Conservation (phyloP, 2,113 vertebrate species). For the Crotalus viridis region DNA sequence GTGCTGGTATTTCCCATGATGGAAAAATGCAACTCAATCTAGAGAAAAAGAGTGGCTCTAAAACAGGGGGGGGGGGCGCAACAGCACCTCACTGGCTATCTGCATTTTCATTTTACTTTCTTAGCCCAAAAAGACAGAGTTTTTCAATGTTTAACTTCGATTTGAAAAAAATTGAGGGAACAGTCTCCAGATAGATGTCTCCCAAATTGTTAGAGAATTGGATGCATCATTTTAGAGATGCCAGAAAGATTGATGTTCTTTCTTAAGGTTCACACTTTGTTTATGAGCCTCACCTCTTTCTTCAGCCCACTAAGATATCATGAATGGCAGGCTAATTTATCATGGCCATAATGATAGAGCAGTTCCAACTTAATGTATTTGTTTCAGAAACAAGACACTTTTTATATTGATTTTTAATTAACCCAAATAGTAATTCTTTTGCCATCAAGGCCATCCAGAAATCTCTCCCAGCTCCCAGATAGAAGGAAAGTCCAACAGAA, state of each 20-base stretch:
- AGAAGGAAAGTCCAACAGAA: background rate
- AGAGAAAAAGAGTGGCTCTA: background rate
- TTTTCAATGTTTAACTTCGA: background rate
- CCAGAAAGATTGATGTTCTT: conserved; percentile 2
- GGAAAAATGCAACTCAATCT: background rate
- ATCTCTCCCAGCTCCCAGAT: background rate
- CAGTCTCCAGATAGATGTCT: background rate
- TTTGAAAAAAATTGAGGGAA: background rate
- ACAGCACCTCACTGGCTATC: no score
- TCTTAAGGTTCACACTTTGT: background rate
- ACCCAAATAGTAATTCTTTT: background rate
- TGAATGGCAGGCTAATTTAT: conserved; percentile 17
- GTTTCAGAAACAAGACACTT: background rate
- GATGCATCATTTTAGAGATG: background rate
- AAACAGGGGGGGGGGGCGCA: background rate
- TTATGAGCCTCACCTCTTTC: background rate
- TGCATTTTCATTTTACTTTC: background rate
- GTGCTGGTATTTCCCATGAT: background rate
- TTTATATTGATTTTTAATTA: conserved; percentile 22
- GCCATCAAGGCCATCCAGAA: background rate
- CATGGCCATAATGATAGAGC: background rate
- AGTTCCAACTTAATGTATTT: background rate
- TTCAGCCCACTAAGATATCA: background rate
- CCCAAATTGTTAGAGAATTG: background rate
- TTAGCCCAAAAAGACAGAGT: background rate